phyloP scores from a whole-genome alignment of 1,140 invertebrate species.

The Caenorhabditis latens region DNA sequence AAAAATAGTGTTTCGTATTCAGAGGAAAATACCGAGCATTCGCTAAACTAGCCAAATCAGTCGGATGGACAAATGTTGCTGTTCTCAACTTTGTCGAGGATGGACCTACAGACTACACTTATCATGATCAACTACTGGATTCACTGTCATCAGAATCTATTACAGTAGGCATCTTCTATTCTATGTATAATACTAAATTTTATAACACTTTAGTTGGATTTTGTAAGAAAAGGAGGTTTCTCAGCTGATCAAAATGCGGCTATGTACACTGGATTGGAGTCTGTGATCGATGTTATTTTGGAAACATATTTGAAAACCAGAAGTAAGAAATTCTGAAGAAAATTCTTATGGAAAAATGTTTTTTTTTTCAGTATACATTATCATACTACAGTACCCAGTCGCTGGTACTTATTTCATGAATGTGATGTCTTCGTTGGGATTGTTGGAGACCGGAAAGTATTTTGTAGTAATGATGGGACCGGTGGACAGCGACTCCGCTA shows the following conservation, averaged over 20 bases:
- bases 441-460: constrained; percentile 44
- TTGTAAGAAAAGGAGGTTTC: constrained; percentile 29
- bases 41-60: constrained; percentile 21
- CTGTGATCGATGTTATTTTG: background rate
- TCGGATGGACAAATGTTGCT: constrained; percentile 39
- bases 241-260: background rate
- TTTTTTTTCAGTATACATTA: constrained; percentile 21
- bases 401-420: constrained; percentile 16
- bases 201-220: constrained; percentile 3
- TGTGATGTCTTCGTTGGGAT: constrained; percentile 1
- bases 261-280: constrained; percentile 13
- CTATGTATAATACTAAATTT: background rate
- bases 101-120: background rate
- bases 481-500: background rate
- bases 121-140: constrained; percentile 52
- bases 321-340: background rate
- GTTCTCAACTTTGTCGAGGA: constrained; percentile 34
- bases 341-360: background rate
- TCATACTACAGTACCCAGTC: background rate
- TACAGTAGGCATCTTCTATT: background rate
- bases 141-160: background rate
- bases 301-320: constrained; percentile 35
- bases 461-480: constrained; percentile 31
- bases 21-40: constrained; percentile 27
- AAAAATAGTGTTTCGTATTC: background rate